Conservation (phyloP, 2,888 invertebrate genomes). For the Parasteatoda lunata region DNA sequence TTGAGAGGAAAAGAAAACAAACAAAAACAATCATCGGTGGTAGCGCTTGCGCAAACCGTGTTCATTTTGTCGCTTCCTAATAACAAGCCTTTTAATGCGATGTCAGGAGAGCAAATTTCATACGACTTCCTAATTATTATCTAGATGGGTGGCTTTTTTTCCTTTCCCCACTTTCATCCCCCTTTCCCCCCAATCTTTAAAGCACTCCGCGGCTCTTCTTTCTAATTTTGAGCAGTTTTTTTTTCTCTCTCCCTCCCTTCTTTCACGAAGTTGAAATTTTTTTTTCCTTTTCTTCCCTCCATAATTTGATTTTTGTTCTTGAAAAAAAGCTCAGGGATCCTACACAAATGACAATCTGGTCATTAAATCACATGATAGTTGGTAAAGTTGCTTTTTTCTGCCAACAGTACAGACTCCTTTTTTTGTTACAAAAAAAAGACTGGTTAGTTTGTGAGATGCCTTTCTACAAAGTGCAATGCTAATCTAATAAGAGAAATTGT, state of each 20-base stretch:
- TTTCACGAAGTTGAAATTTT: slow-evolving; percentile 18
- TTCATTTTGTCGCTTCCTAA: slow-evolving; percentile 67
- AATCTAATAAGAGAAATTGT: no score
- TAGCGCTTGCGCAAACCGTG: slow-evolving; percentile 62
- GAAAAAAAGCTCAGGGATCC: slow-evolving; percentile 10
- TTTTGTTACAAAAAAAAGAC: no score
- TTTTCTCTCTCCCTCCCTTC: slow-evolving; percentile 10
- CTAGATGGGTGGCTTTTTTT: slow-evolving; percentile 61
- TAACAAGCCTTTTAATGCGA: slow-evolving; percentile 68
- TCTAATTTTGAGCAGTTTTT: slow-evolving; percentile 13
- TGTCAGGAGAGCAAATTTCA: slow-evolving; percentile 65
- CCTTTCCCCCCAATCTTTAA: no score
- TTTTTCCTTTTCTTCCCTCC: slow-evolving; percentile 15
- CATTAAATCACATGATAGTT: background rate
- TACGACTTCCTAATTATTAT: slow-evolving; percentile 68
- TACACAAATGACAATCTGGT: slow-evolving; percentile 11
- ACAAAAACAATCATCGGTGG: slow-evolving; percentile 33
- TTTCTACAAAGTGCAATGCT: no score
- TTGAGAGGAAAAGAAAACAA: background rate
- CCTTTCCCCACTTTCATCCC: background rate
- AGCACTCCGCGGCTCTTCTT: slow-evolving; percentile 15
- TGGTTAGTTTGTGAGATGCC: no score
- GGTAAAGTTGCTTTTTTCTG: background rate
- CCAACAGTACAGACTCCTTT: background rate
- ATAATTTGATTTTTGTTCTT: slow-evolving; percentile 27